These are phyloP conservation scores for Pipistrellus kuhlii DNA, from an alignment of 2,797 vertebrate genomes.

Conservation along the genomic window DNA sequence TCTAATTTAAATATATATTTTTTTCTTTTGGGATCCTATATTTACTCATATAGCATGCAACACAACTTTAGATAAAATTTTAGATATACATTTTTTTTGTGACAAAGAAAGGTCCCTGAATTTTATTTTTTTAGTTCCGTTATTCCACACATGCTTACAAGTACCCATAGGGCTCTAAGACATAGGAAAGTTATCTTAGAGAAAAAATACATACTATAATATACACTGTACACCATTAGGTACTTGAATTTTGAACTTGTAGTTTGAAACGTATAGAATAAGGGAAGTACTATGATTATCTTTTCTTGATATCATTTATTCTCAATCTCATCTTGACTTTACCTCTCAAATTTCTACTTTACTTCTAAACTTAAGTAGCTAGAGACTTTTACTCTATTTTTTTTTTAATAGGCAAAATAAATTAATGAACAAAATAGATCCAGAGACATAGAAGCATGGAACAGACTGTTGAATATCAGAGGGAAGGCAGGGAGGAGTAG, in stretches of 20 bases:
- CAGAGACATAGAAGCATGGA: too few relatives aligned
- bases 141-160: not conserved
- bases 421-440: not conserved
- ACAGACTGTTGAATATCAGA: too few relatives aligned
- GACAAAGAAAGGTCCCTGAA: not conserved
- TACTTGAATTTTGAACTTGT: not conserved
- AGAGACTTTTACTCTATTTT: not conserved
- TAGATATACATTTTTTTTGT: conserved; percentile 10
- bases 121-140: not conserved
- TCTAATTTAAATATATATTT: conserved; percentile 81
- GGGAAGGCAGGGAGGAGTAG: too few relatives aligned
- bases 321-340: not conserved
- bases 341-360: not conserved
- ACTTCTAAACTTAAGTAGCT: not conserved
- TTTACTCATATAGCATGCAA: not conserved
- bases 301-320: not conserved
- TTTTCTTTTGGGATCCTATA: not conserved
- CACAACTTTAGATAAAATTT: conserved; percentile 1
- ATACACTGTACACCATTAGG: not conserved
- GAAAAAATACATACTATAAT: not conserved
- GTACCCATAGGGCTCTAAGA: not conserved
- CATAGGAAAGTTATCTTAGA: not conserved
- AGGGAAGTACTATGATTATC: not conserved
- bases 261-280: not conserved
- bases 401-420: not conserved